Conservation (phyloP, 2,113 vertebrate species). For the Aleadryas rufinucha region DNA sequence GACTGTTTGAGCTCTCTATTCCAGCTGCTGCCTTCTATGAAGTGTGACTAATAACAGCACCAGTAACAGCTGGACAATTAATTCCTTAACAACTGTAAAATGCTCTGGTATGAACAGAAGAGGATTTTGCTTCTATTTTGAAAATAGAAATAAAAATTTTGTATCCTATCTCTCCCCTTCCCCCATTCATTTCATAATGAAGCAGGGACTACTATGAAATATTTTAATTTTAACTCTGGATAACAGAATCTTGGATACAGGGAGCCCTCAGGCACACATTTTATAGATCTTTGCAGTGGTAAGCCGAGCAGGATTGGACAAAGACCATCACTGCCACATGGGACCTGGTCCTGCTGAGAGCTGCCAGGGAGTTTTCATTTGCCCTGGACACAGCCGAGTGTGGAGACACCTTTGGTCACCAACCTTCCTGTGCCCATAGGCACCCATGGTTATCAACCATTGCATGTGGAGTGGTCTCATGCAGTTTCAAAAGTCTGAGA, state of each 20-base stretch:
- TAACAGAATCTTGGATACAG: neutral
- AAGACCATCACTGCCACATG: neutral
- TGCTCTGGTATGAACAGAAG: neutral
- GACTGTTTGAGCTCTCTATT: neutral
- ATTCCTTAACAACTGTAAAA: neutral
- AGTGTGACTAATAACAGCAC: neutral
- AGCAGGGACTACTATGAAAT: neutral
- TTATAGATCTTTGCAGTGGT: neutral
- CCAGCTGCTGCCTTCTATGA: neutral
- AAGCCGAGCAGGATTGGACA: neutral
- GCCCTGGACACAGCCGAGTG: fast-evolving
- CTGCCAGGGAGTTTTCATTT: neutral
- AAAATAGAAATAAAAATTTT: neutral
- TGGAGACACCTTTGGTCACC: neutral
- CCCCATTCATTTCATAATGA: neutral
- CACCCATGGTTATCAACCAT: neutral
- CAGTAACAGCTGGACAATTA: neutral
- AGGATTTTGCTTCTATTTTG: fast-evolving
- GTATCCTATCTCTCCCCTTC: neutral
- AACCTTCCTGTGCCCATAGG: neutral
- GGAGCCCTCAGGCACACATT: neutral
- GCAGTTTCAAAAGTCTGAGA: neutral
- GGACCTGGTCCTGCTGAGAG: fast-evolving
- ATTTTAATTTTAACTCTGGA: neutral
- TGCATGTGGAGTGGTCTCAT: neutral